Conservation (phyloP, 2,888 invertebrate genomes). For the Perizoma affinitatum region DNA sequence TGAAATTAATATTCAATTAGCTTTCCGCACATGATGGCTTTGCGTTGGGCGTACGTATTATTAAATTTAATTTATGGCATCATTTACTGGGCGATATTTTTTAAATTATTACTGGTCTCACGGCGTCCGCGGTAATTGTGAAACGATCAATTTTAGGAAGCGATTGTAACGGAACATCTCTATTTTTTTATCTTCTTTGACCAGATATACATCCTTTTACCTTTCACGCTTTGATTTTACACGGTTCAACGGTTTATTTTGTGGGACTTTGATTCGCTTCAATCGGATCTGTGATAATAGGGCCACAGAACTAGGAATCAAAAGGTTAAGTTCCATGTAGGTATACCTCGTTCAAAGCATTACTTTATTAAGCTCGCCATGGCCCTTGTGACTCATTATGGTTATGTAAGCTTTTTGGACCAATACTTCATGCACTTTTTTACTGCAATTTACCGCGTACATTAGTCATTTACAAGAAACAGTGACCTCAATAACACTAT, state of each 20-base stretch:
- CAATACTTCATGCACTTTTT: constrained; percentile 24
- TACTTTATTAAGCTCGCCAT: background rate
- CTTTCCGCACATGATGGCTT: constrained; percentile 82
- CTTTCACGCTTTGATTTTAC: constrained; percentile 25
- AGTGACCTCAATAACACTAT: constrained; percentile 35
- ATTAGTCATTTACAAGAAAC: constrained; percentile 30
- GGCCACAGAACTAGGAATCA: too few relatives aligned
- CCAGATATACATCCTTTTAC: constrained; percentile 17
- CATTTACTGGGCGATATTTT: constrained; percentile 80
- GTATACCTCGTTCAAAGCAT: background rate
- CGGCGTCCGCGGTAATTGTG: constrained; percentile 69
- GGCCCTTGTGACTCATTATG: background rate
- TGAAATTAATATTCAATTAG: constrained; percentile 84
- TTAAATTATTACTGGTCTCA: constrained; percentile 76
- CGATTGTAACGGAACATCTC: constrained; percentile 42
- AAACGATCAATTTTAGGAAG: constrained; percentile 60
- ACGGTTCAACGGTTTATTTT: background rate
- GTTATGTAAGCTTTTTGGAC: too few relatives aligned
- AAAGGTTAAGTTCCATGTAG: too few relatives aligned
- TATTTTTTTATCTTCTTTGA: constrained; percentile 26
- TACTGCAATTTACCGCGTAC: constrained; percentile 28
- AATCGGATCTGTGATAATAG: too few relatives aligned
- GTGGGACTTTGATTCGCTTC: background rate
- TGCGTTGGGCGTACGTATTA: constrained; percentile 79
- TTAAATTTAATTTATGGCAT: constrained; percentile 83